Evolutionary conservation across 2,113 vertebrate genomes (phyloP), one percentile per base, ranked within the genome.

Genomic region (Tichodroma muraria): DNA sequence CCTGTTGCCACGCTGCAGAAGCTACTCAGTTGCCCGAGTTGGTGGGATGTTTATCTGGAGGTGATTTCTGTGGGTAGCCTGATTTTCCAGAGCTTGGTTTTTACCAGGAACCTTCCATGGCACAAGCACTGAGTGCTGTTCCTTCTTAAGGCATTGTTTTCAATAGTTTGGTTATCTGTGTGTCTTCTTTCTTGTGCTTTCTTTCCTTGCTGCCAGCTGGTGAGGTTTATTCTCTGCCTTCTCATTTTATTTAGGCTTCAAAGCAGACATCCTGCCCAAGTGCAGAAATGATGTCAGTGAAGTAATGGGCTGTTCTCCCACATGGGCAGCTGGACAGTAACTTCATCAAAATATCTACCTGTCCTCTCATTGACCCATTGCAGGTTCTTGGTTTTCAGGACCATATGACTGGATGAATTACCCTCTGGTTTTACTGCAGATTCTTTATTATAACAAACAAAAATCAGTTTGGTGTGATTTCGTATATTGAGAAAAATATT

Each of bases 11-110:
- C 13, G 28, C 56, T 64, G 75, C 65, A 81, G 72, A 86, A 94
- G 38, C 40, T 37, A 6, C 24, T 66, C 1, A 1, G 3, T 60
- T 68, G 49, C 37, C 25, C 27, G 20, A 0, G 33, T 18, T 47
- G 56, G 8, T 56, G 33, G 38, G 22, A 22, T 75, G 24, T 52
- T 71, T 63, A 71, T 54, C 18, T 87, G 42, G 59, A 33, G 30
- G 20, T 30, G 37, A 47, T 76, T 86, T 54, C 13, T 87, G 63
- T 57, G 47, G 37, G 13, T 47, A 61, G 12, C 28, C 27, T 56
- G 11, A 45, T 88, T 66, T 86, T 80, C 31, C 27, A 54, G 60
- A 75, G 49, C 61, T 59, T 84, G 21, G 6, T 84, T 95, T 89
- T 77, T 21, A 38, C 18, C 23, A 38, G 64, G 54, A 69, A 5